phyloP scores from a whole-genome alignment of 2,113 vertebrate genomes.

The Spea multiplicata region DNA sequence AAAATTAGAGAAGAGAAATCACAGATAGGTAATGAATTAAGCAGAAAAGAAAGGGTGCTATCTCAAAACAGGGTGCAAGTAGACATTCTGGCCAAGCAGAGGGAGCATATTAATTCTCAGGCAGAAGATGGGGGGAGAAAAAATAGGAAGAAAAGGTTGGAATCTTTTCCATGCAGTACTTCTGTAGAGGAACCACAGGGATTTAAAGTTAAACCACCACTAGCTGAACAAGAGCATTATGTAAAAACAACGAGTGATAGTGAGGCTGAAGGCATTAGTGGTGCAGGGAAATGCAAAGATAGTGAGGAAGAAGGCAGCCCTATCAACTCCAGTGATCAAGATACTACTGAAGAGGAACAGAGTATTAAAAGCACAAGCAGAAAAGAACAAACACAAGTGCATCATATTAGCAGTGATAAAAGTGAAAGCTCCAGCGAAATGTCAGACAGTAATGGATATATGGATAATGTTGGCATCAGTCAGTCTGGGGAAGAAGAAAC shows the following conservation, averaged over 20 bases:
- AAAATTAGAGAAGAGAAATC: background rate
- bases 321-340: slow-evolving; percentile 5
- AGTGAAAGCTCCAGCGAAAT: slow-evolving; percentile 5
- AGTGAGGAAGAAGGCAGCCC: background rate
- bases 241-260: background rate
- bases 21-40: no score
- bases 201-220: background rate
- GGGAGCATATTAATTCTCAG: background rate
- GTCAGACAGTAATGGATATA: slow-evolving; percentile 21
- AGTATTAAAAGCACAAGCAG: background rate
- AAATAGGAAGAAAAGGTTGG: background rate
- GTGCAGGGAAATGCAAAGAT: background rate
- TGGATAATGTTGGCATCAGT: background rate
- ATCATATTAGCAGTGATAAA: background rate
- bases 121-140: background rate
- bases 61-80: background rate
- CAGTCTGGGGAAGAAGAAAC: background rate
- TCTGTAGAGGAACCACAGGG: background rate
- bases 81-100: background rate
- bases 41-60: background rate
- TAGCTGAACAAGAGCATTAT: background rate
- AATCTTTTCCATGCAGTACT: background rate
- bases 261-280: background rate
- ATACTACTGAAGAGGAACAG: background rate
- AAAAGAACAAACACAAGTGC: background rate